Percentiles rank a stretch among this genome's conserved stretches.
These are phyloP conservation scores for Netelia virgata DNA, from an alignment of 2,888 invertebrate genomes.

Conservation along the genomic window DNA sequence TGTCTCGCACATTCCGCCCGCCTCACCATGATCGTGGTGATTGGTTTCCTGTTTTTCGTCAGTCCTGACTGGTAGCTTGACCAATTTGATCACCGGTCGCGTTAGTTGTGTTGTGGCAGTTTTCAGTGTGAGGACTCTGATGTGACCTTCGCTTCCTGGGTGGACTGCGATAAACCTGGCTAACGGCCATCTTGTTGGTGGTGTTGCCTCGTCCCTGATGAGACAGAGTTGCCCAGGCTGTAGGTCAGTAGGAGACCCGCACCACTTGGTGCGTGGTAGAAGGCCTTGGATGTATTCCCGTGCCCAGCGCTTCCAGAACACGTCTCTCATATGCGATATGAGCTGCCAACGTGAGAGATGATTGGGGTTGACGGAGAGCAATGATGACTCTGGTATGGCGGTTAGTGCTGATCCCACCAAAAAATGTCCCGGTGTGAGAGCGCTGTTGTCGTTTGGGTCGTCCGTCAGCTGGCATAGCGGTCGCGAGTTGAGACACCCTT, in stretches of 20 bases:
- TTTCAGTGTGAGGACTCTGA: not conserved
- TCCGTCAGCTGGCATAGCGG: no score
- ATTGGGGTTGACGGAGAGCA: no score
- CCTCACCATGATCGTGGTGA: no score
- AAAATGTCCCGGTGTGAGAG: no score
- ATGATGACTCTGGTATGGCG: no score
- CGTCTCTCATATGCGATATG: no score
- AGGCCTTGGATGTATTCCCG: not conserved
- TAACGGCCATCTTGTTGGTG: not conserved
- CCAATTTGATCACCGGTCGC: not conserved
- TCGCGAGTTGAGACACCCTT: no score
- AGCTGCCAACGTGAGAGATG: no score
- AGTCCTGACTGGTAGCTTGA: not conserved
- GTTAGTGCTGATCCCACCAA: no score
- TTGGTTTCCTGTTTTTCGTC: not conserved
- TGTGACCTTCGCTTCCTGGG: not conserved
- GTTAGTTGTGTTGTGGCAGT: not conserved
- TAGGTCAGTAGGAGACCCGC: not conserved
- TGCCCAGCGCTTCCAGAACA: not conserved
- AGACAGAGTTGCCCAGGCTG: not conserved
- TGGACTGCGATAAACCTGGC: not conserved
- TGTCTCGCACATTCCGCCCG: no score
- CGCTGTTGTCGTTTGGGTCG: no score
- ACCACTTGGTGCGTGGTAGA: not conserved
- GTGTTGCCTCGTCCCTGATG: not conserved